Base-by-base conservation (phyloP, 2,113 vertebrate species). In the Pimephales promelas region DNA sequence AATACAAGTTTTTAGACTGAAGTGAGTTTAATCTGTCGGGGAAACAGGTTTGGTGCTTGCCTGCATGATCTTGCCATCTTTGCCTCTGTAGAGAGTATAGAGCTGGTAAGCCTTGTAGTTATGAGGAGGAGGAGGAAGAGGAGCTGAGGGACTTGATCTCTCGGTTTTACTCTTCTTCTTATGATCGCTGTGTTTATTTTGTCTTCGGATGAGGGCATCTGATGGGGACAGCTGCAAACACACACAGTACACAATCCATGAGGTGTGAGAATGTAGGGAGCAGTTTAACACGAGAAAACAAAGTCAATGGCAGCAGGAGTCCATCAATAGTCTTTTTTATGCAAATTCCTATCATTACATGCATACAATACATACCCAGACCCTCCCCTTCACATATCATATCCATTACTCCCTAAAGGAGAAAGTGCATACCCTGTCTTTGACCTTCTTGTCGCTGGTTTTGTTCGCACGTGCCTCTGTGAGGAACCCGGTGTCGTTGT, bases 21-120 rank as follows among this genome's bases (percentile, higher is more conserved):
- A 28, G 31, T 16, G 5, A 31, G 26, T 62, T 62, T 28, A 62
- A 66, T 66, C 64, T 3, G 43, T 47, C n/a, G 14, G 10, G 26
- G 45, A 45, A 64, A 20, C 16, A 14, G 36, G 14, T 1, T 52
- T n/a, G 18, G 40, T 49, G 20, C 9, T 59, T 36, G 81, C 98
- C 96, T 99, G 98, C 98, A 99, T 98, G 90, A 99, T 94, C 90
- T 97, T 99, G 5, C 98, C 98, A 0, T 99, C 95, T 88, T 97
- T 95, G 14, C 93, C 96, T 26, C 98, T 93, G 88, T 99, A 99
- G 11, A 99, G 94, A 0, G 98, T 99, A 92, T 99, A 99, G 0
- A 99, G 95, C 92, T 99, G 98, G 90, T 97, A 99, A 5, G 97
- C 98, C 82, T 97, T 96, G 82, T 95, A 96, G 90, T 95, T 95